phyloP scores from a whole-genome alignment of 1,140 invertebrate species.

The Phymastichus coffea region DNA sequence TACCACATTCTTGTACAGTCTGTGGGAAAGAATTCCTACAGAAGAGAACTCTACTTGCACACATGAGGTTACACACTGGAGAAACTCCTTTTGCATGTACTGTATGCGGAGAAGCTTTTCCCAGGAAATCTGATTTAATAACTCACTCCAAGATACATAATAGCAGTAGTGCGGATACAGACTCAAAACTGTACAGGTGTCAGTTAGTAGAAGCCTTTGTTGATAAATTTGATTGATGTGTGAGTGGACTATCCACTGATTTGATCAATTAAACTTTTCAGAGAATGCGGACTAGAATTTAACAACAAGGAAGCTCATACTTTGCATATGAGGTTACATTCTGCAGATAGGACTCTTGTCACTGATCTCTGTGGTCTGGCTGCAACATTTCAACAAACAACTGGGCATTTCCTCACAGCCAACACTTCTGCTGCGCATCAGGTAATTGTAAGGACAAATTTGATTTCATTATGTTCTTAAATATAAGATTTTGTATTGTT shows the following conservation, averaged over 20 bases:
- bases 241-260: background rate
- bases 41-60: conserved; percentile 75
- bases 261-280: conserved; percentile 33
- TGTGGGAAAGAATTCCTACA: conserved; percentile 83
- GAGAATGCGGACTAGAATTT: conserved; percentile 67
- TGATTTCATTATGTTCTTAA: too few species aligned
- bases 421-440: conserved; percentile 60
- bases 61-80: conserved; percentile 69
- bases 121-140: conserved; percentile 67
- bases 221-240: background rate
- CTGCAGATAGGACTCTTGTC: conserved; percentile 79
- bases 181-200: conserved; percentile 53
- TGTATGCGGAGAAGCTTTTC: conserved; percentile 75
- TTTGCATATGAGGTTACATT: conserved; percentile 77
- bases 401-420: conserved; percentile 62
- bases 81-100: conserved; percentile 67
- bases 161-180: conserved; percentile 43
- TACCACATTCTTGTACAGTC: conserved; percentile 77
- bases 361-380: conserved; percentile 82
- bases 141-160: conserved; percentile 69
- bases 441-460: conserved; percentile 45
- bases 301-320: conserved; percentile 73
- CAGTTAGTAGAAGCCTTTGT: conserved; percentile 38
- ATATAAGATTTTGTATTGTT: too few species aligned
- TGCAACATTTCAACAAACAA: conserved; percentile 67